Evolutionary conservation across 92 coral and sea anemone species (phyloP).

Genomic region (Virgularia gustaviana): DNA sequence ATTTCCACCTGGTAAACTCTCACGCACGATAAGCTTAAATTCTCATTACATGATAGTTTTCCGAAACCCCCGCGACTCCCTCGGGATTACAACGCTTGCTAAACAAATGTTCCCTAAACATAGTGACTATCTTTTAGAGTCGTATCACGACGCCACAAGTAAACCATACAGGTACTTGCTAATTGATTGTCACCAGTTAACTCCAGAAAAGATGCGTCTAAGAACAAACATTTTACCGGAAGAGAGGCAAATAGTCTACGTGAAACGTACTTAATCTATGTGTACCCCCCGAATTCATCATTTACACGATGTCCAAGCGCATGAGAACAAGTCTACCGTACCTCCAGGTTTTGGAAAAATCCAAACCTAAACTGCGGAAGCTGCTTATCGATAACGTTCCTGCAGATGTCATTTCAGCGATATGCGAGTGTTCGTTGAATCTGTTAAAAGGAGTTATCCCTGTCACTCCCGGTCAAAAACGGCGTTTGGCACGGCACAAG

Average conservation of each 20-base stretch:
- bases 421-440: conserved; percentile 38
- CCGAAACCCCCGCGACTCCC: conserved; percentile 39
- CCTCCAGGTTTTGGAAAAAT: conserved; percentile 28
- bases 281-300: background rate
- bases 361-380: conserved; percentile 31
- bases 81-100: conserved; percentile 34
- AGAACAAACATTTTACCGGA: conserved; percentile 28
- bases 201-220: conserved; percentile 15
- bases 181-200: conserved; percentile 17
- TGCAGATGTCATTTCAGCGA: conserved; percentile 12
- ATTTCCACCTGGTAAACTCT: conserved; percentile 43
- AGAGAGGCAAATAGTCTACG: conserved; percentile 46
- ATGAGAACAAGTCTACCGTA: background rate
- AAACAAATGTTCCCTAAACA: conserved; percentile 38
- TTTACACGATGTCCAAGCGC: background rate
- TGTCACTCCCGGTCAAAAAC: background rate
- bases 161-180: conserved; percentile 33
- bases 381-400: conserved; percentile 27
- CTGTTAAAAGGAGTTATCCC: conserved; percentile 15
- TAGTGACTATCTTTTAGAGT: background rate
- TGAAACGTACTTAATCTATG: background rate
- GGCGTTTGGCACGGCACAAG: conserved; percentile 36
- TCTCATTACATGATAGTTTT: conserved; percentile 41
- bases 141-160: conserved; percentile 10
- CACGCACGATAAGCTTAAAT: conserved; percentile 44